A percentile compares a stretch with the other conserved stretches of the same genome.
These are phyloP conservation scores for Homarus americanus DNA, from an alignment of 1,140 invertebrate genomes.

Conservation along the genomic window DNA sequence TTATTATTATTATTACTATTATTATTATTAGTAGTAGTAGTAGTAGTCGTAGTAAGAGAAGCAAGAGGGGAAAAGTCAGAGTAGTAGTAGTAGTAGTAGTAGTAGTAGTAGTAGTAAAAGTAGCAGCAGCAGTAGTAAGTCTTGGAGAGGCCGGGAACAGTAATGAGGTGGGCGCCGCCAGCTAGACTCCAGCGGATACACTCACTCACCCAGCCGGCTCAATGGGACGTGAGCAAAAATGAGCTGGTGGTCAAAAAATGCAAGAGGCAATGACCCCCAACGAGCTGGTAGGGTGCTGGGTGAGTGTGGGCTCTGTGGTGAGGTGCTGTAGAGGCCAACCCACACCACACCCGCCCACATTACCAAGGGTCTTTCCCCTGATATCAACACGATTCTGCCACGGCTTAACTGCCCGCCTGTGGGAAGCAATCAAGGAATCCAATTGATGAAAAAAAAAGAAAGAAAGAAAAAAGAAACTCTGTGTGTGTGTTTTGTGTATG, in stretches of 20 bases:
- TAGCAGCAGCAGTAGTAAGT: no score
- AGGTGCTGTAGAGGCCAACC: background rate
- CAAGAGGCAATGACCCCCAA: slow-evolving; percentile 31
- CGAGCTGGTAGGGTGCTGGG: background rate
- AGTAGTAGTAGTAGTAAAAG: no score
- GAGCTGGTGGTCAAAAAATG: slow-evolving; percentile 44
- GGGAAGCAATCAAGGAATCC: slow-evolving; percentile 57
- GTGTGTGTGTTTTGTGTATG: background rate
- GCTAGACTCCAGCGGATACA: slow-evolving; percentile 6
- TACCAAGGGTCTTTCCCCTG: slow-evolving; percentile 5
- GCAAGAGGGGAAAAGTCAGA: no score
- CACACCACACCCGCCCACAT: background rate
- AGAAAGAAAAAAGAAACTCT: background rate
- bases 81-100: no score
- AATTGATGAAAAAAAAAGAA: slow-evolving; percentile 49
- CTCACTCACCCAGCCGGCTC: slow-evolving; percentile 24
- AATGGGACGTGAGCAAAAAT: slow-evolving; percentile 49
- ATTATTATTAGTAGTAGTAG: no score
- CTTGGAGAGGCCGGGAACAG: no score
- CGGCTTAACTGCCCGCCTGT: slow-evolving; percentile 50
- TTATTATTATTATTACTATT: no score
- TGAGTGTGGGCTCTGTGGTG: background rate
- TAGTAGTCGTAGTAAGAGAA: no score
- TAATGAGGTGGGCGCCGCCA: background rate
- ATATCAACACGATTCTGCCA: slow-evolving; percentile 25